Evolutionary conservation across 2,797 vertebrate species (phyloP).

Genomic region (Pipistrellus pygmaeus): DNA sequence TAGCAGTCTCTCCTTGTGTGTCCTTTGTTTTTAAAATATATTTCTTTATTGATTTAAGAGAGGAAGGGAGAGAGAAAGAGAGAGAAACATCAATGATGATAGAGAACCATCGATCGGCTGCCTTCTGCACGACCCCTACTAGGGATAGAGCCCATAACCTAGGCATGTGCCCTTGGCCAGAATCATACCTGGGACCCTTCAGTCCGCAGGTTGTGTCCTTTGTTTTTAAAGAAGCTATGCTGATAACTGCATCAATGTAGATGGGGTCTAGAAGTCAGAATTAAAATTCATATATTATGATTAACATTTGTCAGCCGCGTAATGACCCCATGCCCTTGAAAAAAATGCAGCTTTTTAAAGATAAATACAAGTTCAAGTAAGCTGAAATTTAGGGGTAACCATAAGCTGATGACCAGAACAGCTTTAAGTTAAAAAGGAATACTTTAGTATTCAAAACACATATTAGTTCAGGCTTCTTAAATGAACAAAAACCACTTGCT

Average conservation of each 20-base stretch:
- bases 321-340: background rate
- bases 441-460: background rate
- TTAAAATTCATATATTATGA: slow-evolving; percentile 20
- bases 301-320: slow-evolving; percentile 4
- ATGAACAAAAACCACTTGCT: background rate
- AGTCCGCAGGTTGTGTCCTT: no score
- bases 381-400: background rate
- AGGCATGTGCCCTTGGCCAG: no score
- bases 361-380: background rate
- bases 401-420: background rate
- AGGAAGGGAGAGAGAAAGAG: no score
- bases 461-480: background rate
- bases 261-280: background rate
- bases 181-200: no score
- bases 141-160: no score
- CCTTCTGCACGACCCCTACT: no score
- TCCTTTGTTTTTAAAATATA: background rate
- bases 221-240: background rate
- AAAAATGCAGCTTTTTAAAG: background rate
- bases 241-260: background rate
- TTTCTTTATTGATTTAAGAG: no score
- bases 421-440: background rate
- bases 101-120: no score
- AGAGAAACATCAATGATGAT: no score
- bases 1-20: background rate